Percentiles rank a stretch among this genome's conserved stretches.
Conservation (phyloP, 2,888 invertebrate genomes). For the Tridacna gigas region DNA sequence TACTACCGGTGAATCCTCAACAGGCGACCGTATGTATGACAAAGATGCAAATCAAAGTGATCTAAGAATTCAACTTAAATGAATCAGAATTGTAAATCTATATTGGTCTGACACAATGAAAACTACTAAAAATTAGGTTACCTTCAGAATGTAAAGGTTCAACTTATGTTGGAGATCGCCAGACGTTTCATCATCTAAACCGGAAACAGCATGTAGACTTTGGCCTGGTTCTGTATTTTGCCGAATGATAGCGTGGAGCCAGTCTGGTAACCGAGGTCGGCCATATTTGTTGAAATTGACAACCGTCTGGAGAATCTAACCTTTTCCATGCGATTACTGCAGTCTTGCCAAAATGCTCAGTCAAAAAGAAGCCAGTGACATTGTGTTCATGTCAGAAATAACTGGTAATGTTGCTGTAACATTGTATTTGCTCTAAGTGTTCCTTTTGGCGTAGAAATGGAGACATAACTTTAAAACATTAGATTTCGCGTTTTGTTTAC, state of each 20-base stretch:
- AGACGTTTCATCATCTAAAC: conserved; percentile 19
- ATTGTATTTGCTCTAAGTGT: no score
- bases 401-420: conserved; percentile 29
- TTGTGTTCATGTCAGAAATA: conserved; percentile 54
- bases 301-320: conserved; percentile 39
- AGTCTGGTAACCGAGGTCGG: conserved; percentile 53
- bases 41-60: no score
- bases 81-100: no score
- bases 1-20: no score
- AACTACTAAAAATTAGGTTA: no score
- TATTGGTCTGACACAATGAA: no score
- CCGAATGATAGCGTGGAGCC: background rate
- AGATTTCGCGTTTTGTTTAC: conserved; percentile 12
- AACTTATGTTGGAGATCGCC: no score
- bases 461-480: background rate
- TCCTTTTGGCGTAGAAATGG: background rate
- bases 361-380: conserved; percentile 55
- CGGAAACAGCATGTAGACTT: conserved; percentile 18
- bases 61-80: no score
- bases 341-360: conserved; percentile 45
- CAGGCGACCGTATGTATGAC: no score
- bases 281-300: conserved; percentile 75
- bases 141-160: no score
- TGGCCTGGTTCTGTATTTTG: background rate
- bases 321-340: background rate